phyloP scores from a whole-genome alignment of 2,888 invertebrate genomes.

The Tenthredo distinguenda region DNA sequence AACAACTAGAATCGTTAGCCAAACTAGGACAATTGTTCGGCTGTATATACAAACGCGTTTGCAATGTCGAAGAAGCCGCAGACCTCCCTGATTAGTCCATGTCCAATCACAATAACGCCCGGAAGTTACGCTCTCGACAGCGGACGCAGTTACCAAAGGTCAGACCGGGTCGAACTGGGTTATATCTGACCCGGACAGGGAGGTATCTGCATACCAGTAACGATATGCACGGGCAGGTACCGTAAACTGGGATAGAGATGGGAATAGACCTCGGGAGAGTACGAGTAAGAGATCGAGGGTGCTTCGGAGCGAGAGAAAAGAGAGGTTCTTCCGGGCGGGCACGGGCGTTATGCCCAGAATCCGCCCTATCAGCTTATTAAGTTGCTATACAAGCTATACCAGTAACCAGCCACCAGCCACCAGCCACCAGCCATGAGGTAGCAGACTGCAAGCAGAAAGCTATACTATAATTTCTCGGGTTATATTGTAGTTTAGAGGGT shows the following conservation, averaged over 20 bases:
- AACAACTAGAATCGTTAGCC: background rate
- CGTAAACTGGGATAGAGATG: slow-evolving; percentile 25
- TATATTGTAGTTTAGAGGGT: slow-evolving; percentile 64
- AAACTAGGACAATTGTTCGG: background rate
- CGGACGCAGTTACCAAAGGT: slow-evolving; percentile 46
- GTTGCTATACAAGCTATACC: slow-evolving; percentile 57
- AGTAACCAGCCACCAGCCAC: slow-evolving; percentile 17
- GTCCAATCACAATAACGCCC: slow-evolving; percentile 44
- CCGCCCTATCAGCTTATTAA: slow-evolving; percentile 69
- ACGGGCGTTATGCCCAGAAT: slow-evolving; percentile 14
- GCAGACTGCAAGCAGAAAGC: slow-evolving; percentile 55
- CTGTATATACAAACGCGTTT: background rate
- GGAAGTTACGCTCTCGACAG: background rate
- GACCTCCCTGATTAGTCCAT: slow-evolving; percentile 33
- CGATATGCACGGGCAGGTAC: slow-evolving; percentile 38
- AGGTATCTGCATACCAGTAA: slow-evolving; percentile 49
- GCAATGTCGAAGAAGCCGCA: slow-evolving; percentile 32
- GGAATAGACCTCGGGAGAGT: slow-evolving; percentile 38
- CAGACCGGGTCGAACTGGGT: slow-evolving; percentile 23
- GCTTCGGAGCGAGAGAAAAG: slow-evolving; percentile 35
- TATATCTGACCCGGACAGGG: background rate
- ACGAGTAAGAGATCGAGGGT: background rate
- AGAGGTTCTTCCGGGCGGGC: background rate
- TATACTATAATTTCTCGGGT: slow-evolving; percentile 65
- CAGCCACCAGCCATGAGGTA: slow-evolving; percentile 57